Evolutionary conservation across 2,888 invertebrate genomes (phyloP), one percentile per base, ranked within the genome.

Genomic region (Aproaerema taeniolella): DNA sequence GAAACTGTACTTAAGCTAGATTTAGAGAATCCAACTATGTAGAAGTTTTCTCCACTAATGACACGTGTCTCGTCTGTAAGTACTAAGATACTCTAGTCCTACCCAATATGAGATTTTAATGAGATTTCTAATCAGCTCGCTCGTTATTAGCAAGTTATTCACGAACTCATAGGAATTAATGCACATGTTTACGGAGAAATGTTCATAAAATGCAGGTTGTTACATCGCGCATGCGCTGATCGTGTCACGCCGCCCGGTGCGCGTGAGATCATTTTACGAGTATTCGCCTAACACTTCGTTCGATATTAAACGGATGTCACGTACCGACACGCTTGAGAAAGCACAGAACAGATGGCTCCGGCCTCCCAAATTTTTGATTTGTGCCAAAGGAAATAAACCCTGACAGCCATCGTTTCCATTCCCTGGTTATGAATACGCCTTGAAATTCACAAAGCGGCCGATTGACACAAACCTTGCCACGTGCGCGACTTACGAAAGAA

Each of bases 261-360:
- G 62, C 69, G 71, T 72, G 71, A 64, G 53, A 67, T 61, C 55
- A 67, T 68, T 69, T 62, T 55, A 43, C 37, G 37, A 29, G 54
- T 63, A 62, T 61, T 47, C 60, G 49, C 47, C 49, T 58, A 53
- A 53, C 53, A 55, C 49, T 50, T 58, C 52, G 47, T 50, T 58
- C 52, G 47, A 57, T 60, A 63, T 57, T 55, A 53, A 63, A 58
- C 71, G 74, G 75, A 74, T 67, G 70, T 74, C 75, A 75, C 75
- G 75, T 74, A 61, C 59, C 14, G 4, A 32, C 43, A 52, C 48
- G 46, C 53, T 43, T 57, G 56, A 57, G 65, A 65, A 67, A 67
- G 62, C 49, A 49, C 55, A 58, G 58, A 50, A 49, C 67, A 68
- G 63, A 69, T 67, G 68, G 65, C 53, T 49, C 45, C 58, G 52